Evolutionary conservation across 2,797 vertebrate genomes (phyloP), one percentile per base, ranked within the genome.

Genomic region (Sarcoramphus papa): DNA sequence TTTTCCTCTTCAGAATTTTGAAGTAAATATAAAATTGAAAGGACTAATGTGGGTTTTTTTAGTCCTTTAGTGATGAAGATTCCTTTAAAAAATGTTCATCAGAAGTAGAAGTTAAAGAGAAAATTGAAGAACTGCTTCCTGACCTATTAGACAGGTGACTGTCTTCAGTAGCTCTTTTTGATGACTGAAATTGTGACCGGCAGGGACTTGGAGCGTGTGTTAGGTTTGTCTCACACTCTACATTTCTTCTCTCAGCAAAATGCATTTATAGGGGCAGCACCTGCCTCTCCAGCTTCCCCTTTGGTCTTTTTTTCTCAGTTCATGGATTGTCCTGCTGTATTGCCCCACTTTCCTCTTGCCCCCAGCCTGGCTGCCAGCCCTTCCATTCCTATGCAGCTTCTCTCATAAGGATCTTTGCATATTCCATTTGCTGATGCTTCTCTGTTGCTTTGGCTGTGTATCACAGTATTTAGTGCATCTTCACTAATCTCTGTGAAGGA

Each of bases 11-110:
- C 22, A 21, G 65, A n/a, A 12, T 68, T 73, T 35, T 72, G n/a
- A 30, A 69, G 50, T 35, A 85, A 88, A 48, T 47, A 21, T 5
- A 37, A 79, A 47, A 64, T 4, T 37, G 13, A 76, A 56, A 80
- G 22, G 47, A 62, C 37, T 94, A 37, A 60, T 4, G 2, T 40
- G 41, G 19, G 81, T 75, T 85, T 76, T 91, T 95, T 79, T 90
- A 99, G 99, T 99, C 99, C 83, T 98, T 99, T 77, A 99, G 99
- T 87, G 98, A 99, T 92, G 99, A 99, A 98, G 99, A 99, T 94
- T 99, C 99, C 70, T 99, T 99, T 96, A 99, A 98, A 97, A 99
- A 98, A 89, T 99, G 99, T 43, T 98, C 98, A 37, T 98, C 98
- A 6, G 97, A 98, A 89, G 97, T 85, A 8, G 98, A 99, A 21